Evolutionary conservation across 2,888 invertebrate species (phyloP).

Genomic region (Megaustenia siamemsis): DNA sequence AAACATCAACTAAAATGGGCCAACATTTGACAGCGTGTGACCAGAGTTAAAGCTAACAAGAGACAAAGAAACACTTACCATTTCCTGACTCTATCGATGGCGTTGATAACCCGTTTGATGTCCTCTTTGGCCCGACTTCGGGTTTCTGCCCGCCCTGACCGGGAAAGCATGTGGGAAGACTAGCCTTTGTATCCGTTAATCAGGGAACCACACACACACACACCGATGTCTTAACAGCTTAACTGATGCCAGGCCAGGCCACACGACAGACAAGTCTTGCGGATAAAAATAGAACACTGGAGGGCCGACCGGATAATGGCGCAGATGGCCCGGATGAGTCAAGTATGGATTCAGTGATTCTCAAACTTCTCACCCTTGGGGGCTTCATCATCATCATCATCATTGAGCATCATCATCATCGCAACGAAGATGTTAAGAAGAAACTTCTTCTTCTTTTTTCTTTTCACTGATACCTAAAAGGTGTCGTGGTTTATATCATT

Average conservation of each 20-base stretch:
- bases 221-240: constrained; percentile 10
- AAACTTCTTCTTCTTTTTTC: too few species aligned
- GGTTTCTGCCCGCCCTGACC: constrained; percentile 98
- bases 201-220: constrained; percentile 50
- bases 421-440: too few species aligned
- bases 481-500: too few species aligned
- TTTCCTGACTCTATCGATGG: constrained; percentile 98
- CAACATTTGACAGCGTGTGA: constrained; percentile 28
- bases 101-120: constrained; percentile 98
- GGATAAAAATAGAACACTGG: constrained; percentile 49
- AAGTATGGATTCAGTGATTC: too few species aligned
- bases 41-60: not conserved
- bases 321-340: constrained; percentile 55
- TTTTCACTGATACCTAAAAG: too few species aligned
- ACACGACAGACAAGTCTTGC: constrained; percentile 48
- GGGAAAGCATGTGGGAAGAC: constrained; percentile 82
- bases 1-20: not conserved
- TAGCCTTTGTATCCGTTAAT: constrained; percentile 55
- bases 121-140: constrained; percentile 99
- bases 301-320: constrained; percentile 43
- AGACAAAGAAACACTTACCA: constrained; percentile 85
- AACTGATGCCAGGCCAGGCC: constrained; percentile 18
- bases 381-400: too few species aligned
- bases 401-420: too few species aligned
- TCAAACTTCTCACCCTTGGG: not conserved